Percentiles rank a stretch among this genome's conserved stretches.
Evolutionary conservation across 2,113 vertebrate species (phyloP).

Genomic region (Lichenostomus cassidix): DNA sequence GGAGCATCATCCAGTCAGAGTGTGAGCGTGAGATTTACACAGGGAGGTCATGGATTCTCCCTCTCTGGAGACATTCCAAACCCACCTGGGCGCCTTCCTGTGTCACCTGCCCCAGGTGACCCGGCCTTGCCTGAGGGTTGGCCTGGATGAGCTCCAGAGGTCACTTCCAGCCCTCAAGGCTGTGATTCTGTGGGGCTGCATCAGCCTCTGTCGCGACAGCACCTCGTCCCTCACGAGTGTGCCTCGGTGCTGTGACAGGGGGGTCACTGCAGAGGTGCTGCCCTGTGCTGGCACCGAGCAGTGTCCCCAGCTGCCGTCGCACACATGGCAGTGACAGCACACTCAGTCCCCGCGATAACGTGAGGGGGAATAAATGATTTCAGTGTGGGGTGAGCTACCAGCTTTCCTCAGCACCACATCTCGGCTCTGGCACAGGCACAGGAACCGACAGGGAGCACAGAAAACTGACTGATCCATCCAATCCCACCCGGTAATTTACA

Average conservation of each 20-base stretch:
- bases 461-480: not conserved
- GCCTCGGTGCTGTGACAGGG: not conserved
- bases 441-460: not conserved
- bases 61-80: not conserved
- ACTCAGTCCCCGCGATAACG: not conserved
- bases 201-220: not conserved
- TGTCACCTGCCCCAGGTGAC: not conserved
- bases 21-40: not conserved
- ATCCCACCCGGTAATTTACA: not conserved
- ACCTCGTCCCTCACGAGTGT: fast-evolving
- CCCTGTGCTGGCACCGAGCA: not conserved
- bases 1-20: not conserved
- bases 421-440: not conserved
- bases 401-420: not conserved
- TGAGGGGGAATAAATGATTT: not conserved
- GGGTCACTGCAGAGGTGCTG: not conserved
- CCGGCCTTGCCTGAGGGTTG: not conserved
- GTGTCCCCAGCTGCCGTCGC: not conserved
- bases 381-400: not conserved
- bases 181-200: not conserved
- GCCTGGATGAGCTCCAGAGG: not conserved
- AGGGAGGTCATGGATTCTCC: not conserved
- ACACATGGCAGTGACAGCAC: not conserved
- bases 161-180: not conserved
- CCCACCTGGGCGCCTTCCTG: not conserved